These are phyloP conservation scores for Iphiclides podalirius DNA, from an alignment of 2,888 invertebrate genomes.

Conservation along the genomic window DNA sequence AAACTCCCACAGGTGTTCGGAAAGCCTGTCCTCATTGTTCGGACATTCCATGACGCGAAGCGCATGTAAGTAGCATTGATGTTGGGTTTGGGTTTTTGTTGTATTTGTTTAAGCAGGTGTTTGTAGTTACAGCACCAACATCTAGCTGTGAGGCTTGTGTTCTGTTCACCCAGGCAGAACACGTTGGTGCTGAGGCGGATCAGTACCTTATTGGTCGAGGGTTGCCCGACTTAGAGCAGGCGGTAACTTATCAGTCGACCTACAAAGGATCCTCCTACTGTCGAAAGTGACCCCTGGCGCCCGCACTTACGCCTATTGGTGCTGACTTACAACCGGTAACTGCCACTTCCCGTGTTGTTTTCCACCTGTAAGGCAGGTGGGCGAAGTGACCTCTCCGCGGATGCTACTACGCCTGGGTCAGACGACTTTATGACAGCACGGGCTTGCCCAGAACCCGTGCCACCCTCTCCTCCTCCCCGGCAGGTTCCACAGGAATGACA, in stretches of 20 bases:
- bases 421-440: background rate
- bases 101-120: background rate
- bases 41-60: background rate
- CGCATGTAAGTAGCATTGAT: background rate
- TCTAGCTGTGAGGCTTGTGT: background rate
- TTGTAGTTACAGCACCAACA: no score
- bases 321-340: slow-evolving; percentile 5
- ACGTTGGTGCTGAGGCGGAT: slow-evolving; percentile 10
- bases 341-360: slow-evolving; percentile 13
- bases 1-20: background rate
- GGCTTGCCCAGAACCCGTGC: background rate
- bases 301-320: background rate
- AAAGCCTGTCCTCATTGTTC: background rate
- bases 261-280: slow-evolving; percentile 10
- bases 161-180: slow-evolving; percentile 11
- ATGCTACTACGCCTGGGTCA: background rate
- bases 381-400: slow-evolving; percentile 3
- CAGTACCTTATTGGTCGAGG: slow-evolving; percentile 10
- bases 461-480: background rate
- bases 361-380: background rate
- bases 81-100: background rate
- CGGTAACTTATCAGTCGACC: slow-evolving; percentile 13
- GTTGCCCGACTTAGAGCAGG: slow-evolving; percentile 11
- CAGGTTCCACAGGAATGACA: no score
- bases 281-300: background rate